Conservation (phyloP, 2,888 invertebrate species). For the Drosophila nigritarsus region DNA sequence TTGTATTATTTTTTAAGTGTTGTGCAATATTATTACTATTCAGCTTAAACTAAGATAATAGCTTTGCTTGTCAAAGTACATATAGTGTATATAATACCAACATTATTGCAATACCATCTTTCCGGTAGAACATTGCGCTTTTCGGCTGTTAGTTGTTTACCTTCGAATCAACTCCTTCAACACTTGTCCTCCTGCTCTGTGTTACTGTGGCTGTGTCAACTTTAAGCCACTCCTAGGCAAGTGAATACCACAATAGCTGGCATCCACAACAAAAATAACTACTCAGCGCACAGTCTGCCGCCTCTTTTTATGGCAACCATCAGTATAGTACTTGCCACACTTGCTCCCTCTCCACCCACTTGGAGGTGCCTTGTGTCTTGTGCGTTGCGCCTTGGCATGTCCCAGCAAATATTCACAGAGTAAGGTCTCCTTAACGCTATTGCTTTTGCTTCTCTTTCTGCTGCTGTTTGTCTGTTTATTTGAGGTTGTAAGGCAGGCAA, state of each 20-base stretch:
- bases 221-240: conserved; percentile 69
- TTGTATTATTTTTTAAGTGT: conserved; percentile 5
- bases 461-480: conserved; percentile 41
- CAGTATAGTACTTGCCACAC: conserved; percentile 44
- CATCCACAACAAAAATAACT: conserved; percentile 36
- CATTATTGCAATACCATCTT: conserved; percentile 18
- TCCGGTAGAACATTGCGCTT: conserved; percentile 49
- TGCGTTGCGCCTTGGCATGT: conserved; percentile 58
- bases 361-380: conserved; percentile 41
- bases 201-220: conserved; percentile 62
- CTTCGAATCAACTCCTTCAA: conserved; percentile 71
- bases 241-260: conserved; percentile 64
- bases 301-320: conserved; percentile 75
- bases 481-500: conserved; percentile 56
- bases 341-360: conserved; percentile 1
- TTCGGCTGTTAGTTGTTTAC: conserved; percentile 68
- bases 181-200: conserved; percentile 16
- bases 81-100: conserved; percentile 21
- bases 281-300: conserved; percentile 73
- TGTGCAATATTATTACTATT: conserved; percentile 2
- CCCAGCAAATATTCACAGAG: conserved; percentile 70
- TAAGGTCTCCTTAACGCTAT: conserved; percentile 59
- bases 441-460: conserved; percentile 5
- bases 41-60: not conserved
- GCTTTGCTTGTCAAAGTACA: conserved; percentile 13